Base-by-base conservation (phyloP, 2,797 vertebrate genomes). In the Neopelma chrysocephalum region DNA sequence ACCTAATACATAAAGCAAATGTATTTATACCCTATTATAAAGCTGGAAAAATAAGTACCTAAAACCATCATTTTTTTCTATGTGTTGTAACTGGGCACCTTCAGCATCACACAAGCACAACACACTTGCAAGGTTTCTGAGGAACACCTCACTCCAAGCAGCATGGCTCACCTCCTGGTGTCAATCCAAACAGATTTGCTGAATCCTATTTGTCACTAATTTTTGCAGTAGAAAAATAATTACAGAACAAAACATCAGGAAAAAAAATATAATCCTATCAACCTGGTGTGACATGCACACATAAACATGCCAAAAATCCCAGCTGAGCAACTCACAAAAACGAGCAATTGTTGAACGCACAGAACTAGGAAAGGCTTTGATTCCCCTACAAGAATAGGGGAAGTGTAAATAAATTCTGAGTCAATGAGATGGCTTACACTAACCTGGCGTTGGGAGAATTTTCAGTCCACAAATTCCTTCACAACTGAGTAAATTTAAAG, bases 381-480 rank as follows among this genome's bases (percentile, higher is more conserved):
- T 65, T 79, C 68, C 16, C 1, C 12, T 21, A 29, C 70, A 81
- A 25, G 60, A 40, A 86, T 34, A 76, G n/a, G 56, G 61, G 62
- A 90, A 95, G 89, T 34, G 77, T 85, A 97, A 96, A 98, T 98
- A 97, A 97, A 98, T 98, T 95, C 96, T 87, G 93, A 93, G 93
- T 96, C 95, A 98, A 96, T 19, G 32, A 97, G 97, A 83, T 93
- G 57, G 96, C 95, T 98, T 95, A 94, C 70, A 92, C 95, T 97
- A 97, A 96, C 96, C 97, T 96, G 96, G 96, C 96, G 95, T 93
- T 93, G 97, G 96, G 93, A 96, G 96, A 97, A 96, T 97, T 97
- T 94, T 97, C 97, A 97, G 96, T 92, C 97, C 97, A 97, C 97
- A 97, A 97, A 98, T 98, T 97, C 94, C 95, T 97, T 97, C 97